A percentile compares a stretch with the other conserved stretches of the same genome.
phyloP scores from a whole-genome alignment of 2,797 vertebrate species.

The Cynodonichthys magdalenae region DNA sequence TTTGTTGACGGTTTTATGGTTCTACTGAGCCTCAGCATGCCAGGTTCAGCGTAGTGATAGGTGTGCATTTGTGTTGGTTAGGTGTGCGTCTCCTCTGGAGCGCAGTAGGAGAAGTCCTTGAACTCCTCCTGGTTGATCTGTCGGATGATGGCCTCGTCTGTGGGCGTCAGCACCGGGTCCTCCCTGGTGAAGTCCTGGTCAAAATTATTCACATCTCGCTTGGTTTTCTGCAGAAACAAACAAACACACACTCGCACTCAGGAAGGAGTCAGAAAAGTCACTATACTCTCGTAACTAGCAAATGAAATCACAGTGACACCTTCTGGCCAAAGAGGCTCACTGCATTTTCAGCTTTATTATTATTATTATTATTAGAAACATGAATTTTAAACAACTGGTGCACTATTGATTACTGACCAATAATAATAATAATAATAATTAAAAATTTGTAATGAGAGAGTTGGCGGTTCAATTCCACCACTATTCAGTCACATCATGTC shows the following conservation, averaged over 20 bases:
- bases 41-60: constrained; percentile 30
- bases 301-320: constrained; percentile 43
- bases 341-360: constrained; percentile 4
- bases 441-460: too few relatives aligned
- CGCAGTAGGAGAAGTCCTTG: constrained; percentile 98
- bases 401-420: too few relatives aligned
- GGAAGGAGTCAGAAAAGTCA: constrained; percentile 11
- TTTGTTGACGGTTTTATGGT: constrained; percentile 53
- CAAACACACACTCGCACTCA: background rate
- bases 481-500: too few relatives aligned
- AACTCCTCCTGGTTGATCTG: constrained; percentile 99
- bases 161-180: constrained; percentile 94
- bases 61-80: constrained; percentile 64
- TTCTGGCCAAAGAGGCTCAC: constrained; percentile 31
- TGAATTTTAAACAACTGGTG: too few relatives aligned
- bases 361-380: too few relatives aligned
- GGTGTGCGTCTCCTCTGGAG: constrained; percentile 90
- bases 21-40: constrained; percentile 39
- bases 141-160: constrained; percentile 96
- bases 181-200: constrained; percentile 99
- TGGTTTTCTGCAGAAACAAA: constrained; percentile 89
- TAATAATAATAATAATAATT: too few relatives aligned
- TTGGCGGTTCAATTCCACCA: too few relatives aligned
- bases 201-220: constrained; percentile 99
- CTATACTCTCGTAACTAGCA: background rate